Base-by-base conservation (phyloP, 2,113 vertebrate species). In the Psittacula cyanocephala region DNA sequence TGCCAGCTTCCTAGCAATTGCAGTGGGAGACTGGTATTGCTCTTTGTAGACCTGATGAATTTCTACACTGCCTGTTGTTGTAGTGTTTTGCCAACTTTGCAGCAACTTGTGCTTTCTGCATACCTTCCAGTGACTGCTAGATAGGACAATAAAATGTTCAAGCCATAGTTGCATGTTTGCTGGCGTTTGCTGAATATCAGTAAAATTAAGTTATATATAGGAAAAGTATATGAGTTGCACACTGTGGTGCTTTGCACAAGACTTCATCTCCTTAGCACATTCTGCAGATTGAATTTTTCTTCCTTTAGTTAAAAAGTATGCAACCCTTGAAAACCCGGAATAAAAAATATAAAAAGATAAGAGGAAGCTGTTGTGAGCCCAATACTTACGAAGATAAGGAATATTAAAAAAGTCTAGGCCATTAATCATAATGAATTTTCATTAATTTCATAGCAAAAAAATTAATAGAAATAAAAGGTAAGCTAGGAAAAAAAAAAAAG, bases 391-490 rank as follows among this genome's bases (percentile, higher is more conserved):
- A 81, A 86, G 53, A 31, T 62, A 74, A 81, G 6, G 24, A 33
- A 53, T 84, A 79, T 84, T 81, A 88, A 75, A 87, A 94, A 84
- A 57, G 29, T 17, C 44, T n/a, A 86, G n/a, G 15, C 49, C 71
- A 63, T 89, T 83, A 88, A 89, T 94, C 39, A 24, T 57, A 65
- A 72, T 64, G 28, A 86, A 75, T 82, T 65, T 84, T 96, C 63
- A 83, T 79, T 96, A 65, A 81, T 91, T 49, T 75, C 53, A 12
- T 57, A 46, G 64, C 10, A 28, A 46, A 94, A 96, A 75, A 88
- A 88, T 85, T 23, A 94, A 41, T 53, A 75, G 60, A 69, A 68
- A 95, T 41, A 88, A 39, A 89, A 97, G 91, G 19, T 87, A 86
- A 35, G 57, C 33, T 35, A 35, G 33, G n/a, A 59, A 59, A 59